Evolutionary conservation across 1,140 invertebrate species (phyloP), one percentile per base, ranked within the genome.

Genomic region (Charaxes varanes): DNA sequence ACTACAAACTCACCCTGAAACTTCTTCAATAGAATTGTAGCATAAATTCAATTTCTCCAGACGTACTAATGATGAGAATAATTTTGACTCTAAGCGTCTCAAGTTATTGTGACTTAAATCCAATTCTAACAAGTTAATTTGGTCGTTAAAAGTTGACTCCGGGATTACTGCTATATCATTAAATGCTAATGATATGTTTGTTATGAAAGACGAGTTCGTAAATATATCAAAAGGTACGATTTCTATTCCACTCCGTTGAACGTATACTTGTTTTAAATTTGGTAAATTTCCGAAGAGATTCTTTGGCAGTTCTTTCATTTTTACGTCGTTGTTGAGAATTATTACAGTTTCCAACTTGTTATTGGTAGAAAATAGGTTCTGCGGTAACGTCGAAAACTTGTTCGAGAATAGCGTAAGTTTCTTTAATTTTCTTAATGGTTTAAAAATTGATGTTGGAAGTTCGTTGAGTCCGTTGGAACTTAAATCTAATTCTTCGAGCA

Each of bases 341-440:
- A 86, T 86, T 21, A 90, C 71, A 24, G 65, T 78, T 49, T 85
- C 74, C 30, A 90, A 69, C 43, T 84, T 74, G 8, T 61, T 58
- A 43, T 88, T 89, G 33, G 81, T 76, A 30, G 58, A 57, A 45
- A 92, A 89, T 17, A 91, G 57, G 45, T 83, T 83, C 41, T 82
- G 77, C 6, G 90, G 90, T 33, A 91, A 52, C 6, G 78, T 66
- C 1, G 76, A 83, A 48, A 91, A 88, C 41, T 85, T 86, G 60
- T 91, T 91, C 6, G 68, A 77, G 41, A 81, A 86, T 24, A 91
- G 68, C 53, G 87, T 87, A n/a, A 91, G 58, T 41, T 83, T 80
- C 36, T 79, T 85, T 6, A 92, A 68, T 44, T 88, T 88, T 14
- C 59, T 73, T 12, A 91, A 59, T 27, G 87, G 78, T 1, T 74